Percentiles rank a stretch among this genome's conserved stretches.
Evolutionary conservation across 2,797 vertebrate genomes (phyloP).

Genomic region (Eulemur mongoz): DNA sequence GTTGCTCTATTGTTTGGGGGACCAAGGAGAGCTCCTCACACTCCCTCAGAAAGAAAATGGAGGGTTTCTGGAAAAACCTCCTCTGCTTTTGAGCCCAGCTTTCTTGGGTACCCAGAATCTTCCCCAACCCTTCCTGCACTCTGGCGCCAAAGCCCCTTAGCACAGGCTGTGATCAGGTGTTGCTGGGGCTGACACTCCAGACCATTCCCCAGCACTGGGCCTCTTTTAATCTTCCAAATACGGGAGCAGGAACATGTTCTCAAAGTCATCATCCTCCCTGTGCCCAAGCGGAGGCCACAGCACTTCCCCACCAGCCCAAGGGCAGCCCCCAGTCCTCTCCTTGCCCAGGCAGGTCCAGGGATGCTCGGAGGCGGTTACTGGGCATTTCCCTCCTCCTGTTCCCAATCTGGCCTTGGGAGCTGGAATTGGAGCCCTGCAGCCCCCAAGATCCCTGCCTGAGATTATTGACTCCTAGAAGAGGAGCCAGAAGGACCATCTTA

Average conservation of each 20-base stretch:
- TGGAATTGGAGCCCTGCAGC: background rate
- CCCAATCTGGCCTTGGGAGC: background rate
- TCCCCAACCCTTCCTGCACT: background rate
- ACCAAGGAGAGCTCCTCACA: background rate
- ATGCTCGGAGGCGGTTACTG: background rate
- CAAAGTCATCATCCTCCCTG: background rate
- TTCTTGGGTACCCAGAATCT: background rate
- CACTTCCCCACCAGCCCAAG: accelerated
- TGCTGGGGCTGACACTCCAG: background rate
- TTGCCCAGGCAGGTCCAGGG: background rate
- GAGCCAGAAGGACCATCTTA: constrained; percentile 51
- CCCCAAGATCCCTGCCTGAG: background rate
- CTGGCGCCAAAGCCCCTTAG: background rate
- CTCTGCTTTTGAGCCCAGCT: background rate
- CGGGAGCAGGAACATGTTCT: background rate
- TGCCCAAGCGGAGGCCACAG: background rate
- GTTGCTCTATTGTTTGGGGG: background rate
- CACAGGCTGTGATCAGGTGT: background rate
- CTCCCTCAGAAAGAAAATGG: background rate
- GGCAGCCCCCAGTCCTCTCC: background rate
- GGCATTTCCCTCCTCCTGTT: background rate
- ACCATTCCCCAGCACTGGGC: background rate
- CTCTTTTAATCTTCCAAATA: background rate
- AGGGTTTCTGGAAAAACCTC: background rate
- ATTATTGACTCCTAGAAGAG: constrained; percentile 31